Evolutionary conservation across 2,888 invertebrate genomes (phyloP), one percentile per base, ranked within the genome.

Genomic region (Drosophila yooni): DNA sequence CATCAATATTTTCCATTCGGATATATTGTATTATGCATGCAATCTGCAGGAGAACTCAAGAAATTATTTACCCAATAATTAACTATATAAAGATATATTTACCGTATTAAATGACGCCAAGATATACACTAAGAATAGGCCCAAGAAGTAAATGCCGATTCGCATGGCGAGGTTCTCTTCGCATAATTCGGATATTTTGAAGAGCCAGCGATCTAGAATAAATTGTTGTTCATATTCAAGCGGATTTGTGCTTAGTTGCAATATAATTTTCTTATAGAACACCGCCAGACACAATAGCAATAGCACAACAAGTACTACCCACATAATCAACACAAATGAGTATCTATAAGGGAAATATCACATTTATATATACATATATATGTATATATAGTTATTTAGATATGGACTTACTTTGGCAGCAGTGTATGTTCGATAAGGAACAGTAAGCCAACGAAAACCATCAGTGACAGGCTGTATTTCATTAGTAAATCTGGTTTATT

Each of bases 401-500:
- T n/a, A 18, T 36, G 18, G 13, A 54, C 79, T 67, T 51, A 76
- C 79, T 21, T 46, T 13, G 81, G 52, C 8, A 65, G 33, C 2
- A 53, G 3, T 1, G 13, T 0, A n/a, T 61, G 34, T 51, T 94
- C 93, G 83, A 96, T 95, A 54, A 96, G 94, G 3, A 95, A 86
- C 54, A 95, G 94, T 21, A 95, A 93, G 66, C 94, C 94, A 18
- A 96, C 94, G 43, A 95, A 84, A 7, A 95, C 92, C 18, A 95
- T 94, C 82, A 95, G 94, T 2, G 95, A 91, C 29, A 96, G 93
- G 88, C 96, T 97, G 92, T 97, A 98, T 91, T 97, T 97, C 89
- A 97, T 96, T 60, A 98, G 94, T 0, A 96, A 96, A 93, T 98
- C 98, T 0, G 96, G 95, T 80, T 96, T 95, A 58, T 94, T 93